Base-by-base conservation (phyloP, 2,113 vertebrate genomes). In the Ophthalmolycus amberensis region DNA sequence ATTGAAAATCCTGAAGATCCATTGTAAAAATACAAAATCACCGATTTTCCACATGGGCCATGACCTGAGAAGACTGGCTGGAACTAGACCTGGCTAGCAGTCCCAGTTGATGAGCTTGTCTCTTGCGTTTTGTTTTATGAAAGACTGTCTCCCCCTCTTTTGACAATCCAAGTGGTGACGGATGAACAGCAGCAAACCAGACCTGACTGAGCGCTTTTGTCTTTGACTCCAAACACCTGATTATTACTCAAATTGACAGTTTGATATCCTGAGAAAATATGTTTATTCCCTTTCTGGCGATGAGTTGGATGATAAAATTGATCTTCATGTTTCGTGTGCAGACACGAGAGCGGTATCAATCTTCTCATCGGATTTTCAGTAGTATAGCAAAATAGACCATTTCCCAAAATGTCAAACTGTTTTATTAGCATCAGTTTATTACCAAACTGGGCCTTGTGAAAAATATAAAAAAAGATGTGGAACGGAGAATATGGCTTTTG, bases 401-500 rank as follows among this genome's bases (percentile, higher is more conserved):
- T 67, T 80, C 59, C 9, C 50, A 27, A 79, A 83, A 71, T 50
- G 14, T 52, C 14, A 27, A 77, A 54, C 10, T 20, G 12, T 40
- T 77, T 38, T 44, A 60, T 77, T 54, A 48, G 78, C 85, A 88
- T 83, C 65, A 73, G 40, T 64, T 80, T 71, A 87, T 87, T 79
- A 88, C 72, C 63, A 82, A 73, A 80, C 58, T 63, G 52, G 32
- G 40, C 76, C 66, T 59, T 75, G 40, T 74, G 80, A 85, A 81
- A 25, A 71, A 79, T 40, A 67, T 40, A 67, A 75, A 78, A 78
- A 65, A 48, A 83, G 71, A 77, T 48, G 60, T 75, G 75, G 80
- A 82, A 84, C 6, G 9, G 52, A 29, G 25, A 25, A 25, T 25
- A 25, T 25, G 25, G 25, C 25, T 25, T 25, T 25, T 25, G 25